phyloP scores from a whole-genome alignment of 2,888 invertebrate species.

The Perithous albicinctus region DNA sequence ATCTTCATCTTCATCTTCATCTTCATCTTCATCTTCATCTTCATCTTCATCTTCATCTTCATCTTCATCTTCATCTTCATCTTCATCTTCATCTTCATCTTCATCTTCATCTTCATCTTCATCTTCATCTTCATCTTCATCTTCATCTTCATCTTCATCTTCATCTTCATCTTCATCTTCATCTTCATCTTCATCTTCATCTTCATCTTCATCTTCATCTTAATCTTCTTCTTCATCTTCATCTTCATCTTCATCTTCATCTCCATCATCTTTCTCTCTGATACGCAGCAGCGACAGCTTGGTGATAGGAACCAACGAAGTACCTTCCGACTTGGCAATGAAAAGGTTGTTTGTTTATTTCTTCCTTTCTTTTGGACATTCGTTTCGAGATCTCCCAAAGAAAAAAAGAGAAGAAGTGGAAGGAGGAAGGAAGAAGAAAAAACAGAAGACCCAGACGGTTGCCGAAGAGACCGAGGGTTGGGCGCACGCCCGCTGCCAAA shows the following conservation, averaged over 20 bases:
- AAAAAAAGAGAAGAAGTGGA: not conserved
- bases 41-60: constrained; percentile 21
- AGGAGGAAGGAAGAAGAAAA: not conserved
- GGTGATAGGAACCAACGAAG: constrained; percentile 57
- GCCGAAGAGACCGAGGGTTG: constrained; percentile 33
- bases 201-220: constrained; percentile 35
- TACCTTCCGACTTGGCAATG: constrained; percentile 10
- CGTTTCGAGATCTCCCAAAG: constrained; percentile 19
- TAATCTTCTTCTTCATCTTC: constrained; percentile 17
- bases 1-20: constrained; percentile 36
- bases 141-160: constrained; percentile 27
- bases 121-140: constrained; percentile 6
- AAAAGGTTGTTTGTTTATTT: constrained; percentile 31
- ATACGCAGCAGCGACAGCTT: constrained; percentile 59
- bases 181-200: constrained; percentile 7
- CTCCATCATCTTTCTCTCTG: constrained; percentile 36
- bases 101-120: constrained; percentile 34
- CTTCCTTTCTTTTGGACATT: constrained; percentile 19
- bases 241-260: constrained; percentile 7
- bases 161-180: constrained; percentile 27
- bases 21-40: constrained; percentile 8
- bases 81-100: constrained; percentile 2
- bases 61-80: constrained; percentile 29
- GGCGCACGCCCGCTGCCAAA: constrained; percentile 61
- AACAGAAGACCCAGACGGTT: constrained; percentile 52